Percentiles rank a stretch among this genome's conserved stretches.
These are phyloP conservation scores for Terebella lapidaria DNA, from an alignment of 2,888 invertebrate species.

Conservation along the genomic window DNA sequence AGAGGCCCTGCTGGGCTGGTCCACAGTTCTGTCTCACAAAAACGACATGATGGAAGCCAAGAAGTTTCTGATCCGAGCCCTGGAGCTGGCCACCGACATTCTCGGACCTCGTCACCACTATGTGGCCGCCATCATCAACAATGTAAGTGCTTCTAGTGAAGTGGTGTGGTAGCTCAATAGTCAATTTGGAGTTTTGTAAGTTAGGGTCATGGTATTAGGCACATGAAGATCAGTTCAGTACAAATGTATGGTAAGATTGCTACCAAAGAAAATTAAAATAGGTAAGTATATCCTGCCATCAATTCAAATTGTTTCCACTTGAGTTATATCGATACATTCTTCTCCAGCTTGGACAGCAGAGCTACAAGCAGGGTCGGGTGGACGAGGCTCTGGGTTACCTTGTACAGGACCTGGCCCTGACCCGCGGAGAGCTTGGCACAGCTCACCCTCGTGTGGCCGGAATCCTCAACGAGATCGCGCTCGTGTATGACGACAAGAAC, in stretches of 20 bases:
- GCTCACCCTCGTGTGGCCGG: constrained; percentile 32
- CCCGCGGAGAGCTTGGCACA: constrained; percentile 33
- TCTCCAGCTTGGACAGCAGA: constrained; percentile 33
- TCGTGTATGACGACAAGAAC: constrained; percentile 35
- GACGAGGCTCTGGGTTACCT: constrained; percentile 35
- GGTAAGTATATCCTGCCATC: no score
- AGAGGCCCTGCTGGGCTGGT: constrained; percentile 32
- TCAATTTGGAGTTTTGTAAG: background rate
- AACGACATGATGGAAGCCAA: constrained; percentile 30
- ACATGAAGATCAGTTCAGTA: no score
- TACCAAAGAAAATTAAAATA: no score
- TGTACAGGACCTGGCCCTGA: constrained; percentile 34
- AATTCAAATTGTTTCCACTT: no score
- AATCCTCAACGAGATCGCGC: constrained; percentile 32
- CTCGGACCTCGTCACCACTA: constrained; percentile 35
- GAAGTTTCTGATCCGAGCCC: constrained; percentile 28
- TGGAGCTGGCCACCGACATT: constrained; percentile 32
- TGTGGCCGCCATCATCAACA: constrained; percentile 34
- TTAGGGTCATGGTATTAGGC: no score
- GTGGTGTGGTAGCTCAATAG: background rate
- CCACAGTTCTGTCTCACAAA: constrained; percentile 28
- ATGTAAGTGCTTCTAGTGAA: constrained; percentile 18
- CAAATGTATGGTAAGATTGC: no score
- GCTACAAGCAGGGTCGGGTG: constrained; percentile 32
- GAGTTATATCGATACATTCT: no score